Evolutionary conservation across 1,140 invertebrate species (phyloP), one percentile per base, ranked within the genome.

Genomic region (Cryptotermes secundus): DNA sequence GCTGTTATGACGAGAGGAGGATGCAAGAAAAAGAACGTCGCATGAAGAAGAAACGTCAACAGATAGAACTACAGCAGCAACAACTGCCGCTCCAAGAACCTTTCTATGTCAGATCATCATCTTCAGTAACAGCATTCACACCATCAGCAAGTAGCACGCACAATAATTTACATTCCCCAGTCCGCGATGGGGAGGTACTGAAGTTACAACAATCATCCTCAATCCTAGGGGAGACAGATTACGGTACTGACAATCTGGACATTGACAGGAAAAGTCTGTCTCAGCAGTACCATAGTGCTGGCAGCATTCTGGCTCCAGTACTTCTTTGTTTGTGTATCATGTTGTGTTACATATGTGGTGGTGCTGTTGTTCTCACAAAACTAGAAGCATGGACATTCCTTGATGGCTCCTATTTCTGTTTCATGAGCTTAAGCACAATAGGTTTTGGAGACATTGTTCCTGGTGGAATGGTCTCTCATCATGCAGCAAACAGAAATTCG

Each of bases 381-480:
- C 90, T 97, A 86, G 96, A 98, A 89, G 94, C 83, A 19, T 97
- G 96, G 96, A 93, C 93, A 84, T 94, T 97, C 80, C 91, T 98
- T 79, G 96, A 98, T 88, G 96, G 96, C n/a, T 94, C 96, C 86
- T 98, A 97, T 88, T 98, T 98, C 88, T 98, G 97, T 89, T 98
- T 98, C 89, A 97, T 97, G 93, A 96, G 96, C 86, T 90, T 98
- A 81, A 97, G 96, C 85, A 98, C 97, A 12, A 97, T 98, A 86
- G 97, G 96, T 4, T 98, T 98, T 87, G 97, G 96, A 16, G 96
- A 98, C 88, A 94, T 97, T 90, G 93, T 97, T 34, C 96, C 96
- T 3, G 96, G 95, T n/a, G 92, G 93, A 79, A 93, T 93, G 80
- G 82, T 83, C 84, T 80, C 85, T 92, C 91, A 59, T 88, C 26